Percentiles rank a stretch among this genome's conserved stretches.
Conservation (phyloP, 2,888 invertebrate genomes). For the Pheosia tremula region DNA sequence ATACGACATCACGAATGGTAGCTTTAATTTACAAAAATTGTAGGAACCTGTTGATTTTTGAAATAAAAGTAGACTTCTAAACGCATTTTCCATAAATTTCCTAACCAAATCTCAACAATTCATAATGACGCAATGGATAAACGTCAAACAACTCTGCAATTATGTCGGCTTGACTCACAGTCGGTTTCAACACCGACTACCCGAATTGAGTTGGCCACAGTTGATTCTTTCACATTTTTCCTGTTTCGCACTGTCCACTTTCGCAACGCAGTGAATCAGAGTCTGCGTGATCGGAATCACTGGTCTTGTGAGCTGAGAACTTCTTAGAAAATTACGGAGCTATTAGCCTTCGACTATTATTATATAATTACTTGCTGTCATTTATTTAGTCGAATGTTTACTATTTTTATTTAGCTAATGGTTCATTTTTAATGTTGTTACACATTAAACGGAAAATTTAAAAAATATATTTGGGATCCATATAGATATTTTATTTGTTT, state of each 20-base stretch:
- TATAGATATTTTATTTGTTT: too few species aligned
- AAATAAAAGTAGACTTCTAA: too few species aligned
- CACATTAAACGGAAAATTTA: too few species aligned
- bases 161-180: conserved; percentile 46
- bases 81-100: too few species aligned
- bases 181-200: conserved; percentile 48
- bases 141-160: conserved; percentile 10
- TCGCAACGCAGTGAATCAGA: conserved; percentile 70
- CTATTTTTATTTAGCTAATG: too few species aligned
- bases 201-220: conserved; percentile 41
- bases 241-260: conserved; percentile 57
- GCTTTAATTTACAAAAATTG: too few species aligned
- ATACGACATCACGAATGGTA: too few species aligned
- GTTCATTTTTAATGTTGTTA: too few species aligned
- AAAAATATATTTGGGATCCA: too few species aligned
- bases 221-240: conserved; percentile 53
- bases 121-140: neutral
- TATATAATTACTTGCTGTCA: neutral
- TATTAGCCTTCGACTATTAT: neutral
- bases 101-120: too few species aligned
- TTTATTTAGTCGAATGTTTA: neutral
- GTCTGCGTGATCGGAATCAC: conserved; percentile 25
- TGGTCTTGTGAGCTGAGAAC: conserved; percentile 21
- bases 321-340: conserved; percentile 31
- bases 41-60: too few species aligned